phyloP scores from a whole-genome alignment of 2,113 vertebrate genomes.

The Struthio camelus region DNA sequence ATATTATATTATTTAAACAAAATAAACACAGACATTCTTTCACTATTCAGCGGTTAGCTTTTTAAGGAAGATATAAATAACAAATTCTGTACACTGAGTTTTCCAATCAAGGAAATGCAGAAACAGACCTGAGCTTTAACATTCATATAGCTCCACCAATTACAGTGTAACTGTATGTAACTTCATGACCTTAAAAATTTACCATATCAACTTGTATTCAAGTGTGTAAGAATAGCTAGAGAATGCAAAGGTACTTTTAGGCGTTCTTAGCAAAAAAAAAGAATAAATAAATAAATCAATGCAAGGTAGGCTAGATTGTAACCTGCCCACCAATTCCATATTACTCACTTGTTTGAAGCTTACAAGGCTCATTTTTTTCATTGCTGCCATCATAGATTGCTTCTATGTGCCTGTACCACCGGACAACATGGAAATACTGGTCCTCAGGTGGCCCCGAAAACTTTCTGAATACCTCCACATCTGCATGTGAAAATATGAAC shows the following conservation, averaged over 20 bases:
- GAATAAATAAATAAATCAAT: too few species aligned
- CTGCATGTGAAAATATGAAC: conserved; percentile 88
- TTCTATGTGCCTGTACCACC: conserved; percentile 94
- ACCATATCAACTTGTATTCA: too few species aligned
- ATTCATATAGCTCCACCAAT: not conserved
- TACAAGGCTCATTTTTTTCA: conserved; percentile 75
- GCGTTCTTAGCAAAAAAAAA: conserved; percentile 9
- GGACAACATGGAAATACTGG: conserved; percentile 88
- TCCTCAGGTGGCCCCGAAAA: conserved; percentile 85
- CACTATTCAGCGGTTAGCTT: not conserved
- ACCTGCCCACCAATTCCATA: conserved; percentile 22
- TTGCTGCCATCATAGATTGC: conserved; percentile 81
- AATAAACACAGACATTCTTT: not conserved
- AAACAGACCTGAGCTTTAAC: conserved; percentile 16
- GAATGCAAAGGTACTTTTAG: not conserved
- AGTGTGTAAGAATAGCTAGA: not conserved
- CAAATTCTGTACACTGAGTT: not conserved
- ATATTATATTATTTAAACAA: not conserved
- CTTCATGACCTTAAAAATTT: not conserved
- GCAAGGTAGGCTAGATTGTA: conserved; percentile 52
- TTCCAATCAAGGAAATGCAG: not conserved
- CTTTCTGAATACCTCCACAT: conserved; percentile 85
- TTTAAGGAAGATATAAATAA: not conserved
- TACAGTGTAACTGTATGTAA: not conserved
- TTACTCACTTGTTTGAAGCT: conserved; percentile 91